Evolutionary conservation across 2,797 vertebrate species (phyloP).

Genomic region (Sebastes nivosus): DNA sequence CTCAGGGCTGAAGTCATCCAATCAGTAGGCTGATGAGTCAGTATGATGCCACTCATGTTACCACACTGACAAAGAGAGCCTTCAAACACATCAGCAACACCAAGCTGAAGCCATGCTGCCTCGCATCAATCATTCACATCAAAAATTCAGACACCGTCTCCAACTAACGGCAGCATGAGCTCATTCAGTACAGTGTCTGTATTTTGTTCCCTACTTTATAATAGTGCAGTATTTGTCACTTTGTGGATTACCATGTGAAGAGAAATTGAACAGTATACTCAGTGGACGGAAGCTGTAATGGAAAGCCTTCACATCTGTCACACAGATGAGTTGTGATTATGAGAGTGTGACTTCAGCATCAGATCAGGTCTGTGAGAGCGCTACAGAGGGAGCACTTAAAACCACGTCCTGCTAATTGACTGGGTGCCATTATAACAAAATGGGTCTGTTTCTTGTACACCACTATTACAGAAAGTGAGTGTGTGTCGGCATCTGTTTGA

Average conservation of each 20-base stretch:
- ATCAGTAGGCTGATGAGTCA: slow-evolving; percentile 75
- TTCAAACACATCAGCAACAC: slow-evolving; percentile 70
- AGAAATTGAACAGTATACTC: neutral
- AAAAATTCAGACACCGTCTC: slow-evolving; percentile 46
- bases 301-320: slow-evolving; percentile 45
- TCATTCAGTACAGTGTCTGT: slow-evolving; percentile 15
- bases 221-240: slow-evolving; percentile 20
- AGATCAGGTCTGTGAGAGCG: slow-evolving; percentile 32
- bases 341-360: slow-evolving; percentile 17
- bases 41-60: slow-evolving; percentile 71
- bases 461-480: neutral
- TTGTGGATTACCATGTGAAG: slow-evolving; percentile 9
- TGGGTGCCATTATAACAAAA: slow-evolving; percentile 47
- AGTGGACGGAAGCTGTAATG: neutral
- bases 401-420: slow-evolving; percentile 62
- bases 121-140: slow-evolving; percentile 67
- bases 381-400: slow-evolving; percentile 47
- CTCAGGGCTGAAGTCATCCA: slow-evolving; percentile 56
- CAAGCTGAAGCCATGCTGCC: slow-evolving; percentile 33
- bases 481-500: slow-evolving; percentile 1
- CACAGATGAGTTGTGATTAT: slow-evolving; percentile 24
- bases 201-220: slow-evolving; percentile 10
- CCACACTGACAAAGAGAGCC: slow-evolving; percentile 70
- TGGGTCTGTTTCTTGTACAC: slow-evolving; percentile 5
- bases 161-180: slow-evolving; percentile 35